Evolutionary conservation across 2,797 vertebrate species (phyloP), one percentile per base, ranked within the genome.

Genomic region (Rhinatrema bivittatum): DNA sequence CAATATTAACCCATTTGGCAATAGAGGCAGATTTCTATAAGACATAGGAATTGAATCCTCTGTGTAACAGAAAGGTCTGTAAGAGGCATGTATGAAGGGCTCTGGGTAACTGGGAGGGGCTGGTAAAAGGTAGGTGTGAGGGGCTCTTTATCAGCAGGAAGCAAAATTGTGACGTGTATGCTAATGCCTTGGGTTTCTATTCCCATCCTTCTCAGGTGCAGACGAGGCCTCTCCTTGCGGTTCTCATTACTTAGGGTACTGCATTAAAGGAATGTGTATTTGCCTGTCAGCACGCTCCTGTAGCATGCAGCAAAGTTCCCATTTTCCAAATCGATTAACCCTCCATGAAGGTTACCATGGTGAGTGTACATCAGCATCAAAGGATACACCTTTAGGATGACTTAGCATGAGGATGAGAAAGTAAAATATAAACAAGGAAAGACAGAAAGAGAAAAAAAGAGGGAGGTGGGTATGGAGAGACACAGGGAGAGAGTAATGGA

Each of bases 301-400:
- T 37, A 40, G 45, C 37, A 40, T 47, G 37, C 40, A 35, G 21
- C 31, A 47, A 40, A 34, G 40, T 21, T 10, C 19, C 33, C 27
- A 36, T 41, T 41, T 26, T 15, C 32, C 28, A 36, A 42, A 41
- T 36, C 16, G 24, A 48, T 48, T 48, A 41, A 36, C 38, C 24
- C 29, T 23, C 32, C 28, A 38, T 36, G 32, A 32, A 48, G 38
- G 28, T 48, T 42, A 28, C 28, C 28, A 41, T 42, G 46, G 38
- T 27, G 32, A 48, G 28, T 18, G 16, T 23, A 33, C 20, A 41
- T 36, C 15, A 41, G 32, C 20, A 34, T 28, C 27, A 23, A 27
- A 40, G 38, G 36, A 28, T 22, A 42, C 42, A 48, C 36, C 48
- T 41, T 41, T 38, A 9, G 4, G 38, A 48, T 35, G 32, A 28